Base-by-base conservation (phyloP, 1,140 invertebrate genomes). In the Drosophila arawakana region DNA sequence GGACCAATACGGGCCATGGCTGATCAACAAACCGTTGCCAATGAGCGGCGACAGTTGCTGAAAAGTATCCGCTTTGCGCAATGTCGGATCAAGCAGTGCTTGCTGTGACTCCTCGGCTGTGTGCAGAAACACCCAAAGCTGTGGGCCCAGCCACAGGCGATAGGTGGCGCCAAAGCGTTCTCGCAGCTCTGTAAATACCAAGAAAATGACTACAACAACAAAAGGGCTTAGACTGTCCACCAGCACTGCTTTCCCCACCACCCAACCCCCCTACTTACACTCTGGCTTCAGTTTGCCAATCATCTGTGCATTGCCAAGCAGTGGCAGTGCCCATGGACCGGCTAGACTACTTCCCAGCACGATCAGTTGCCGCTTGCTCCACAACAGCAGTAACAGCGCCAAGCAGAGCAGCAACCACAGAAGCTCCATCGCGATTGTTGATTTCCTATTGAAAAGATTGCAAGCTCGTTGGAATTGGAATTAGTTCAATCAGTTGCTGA, bases 121-220 rank as follows among this genome's bases (percentile, higher is more conserved):
- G 58, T 92, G 78, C 6, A 92, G 63, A 47, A 92, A 92, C 7
- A 92, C 88, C 91, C 91, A 92, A 1, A 92, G 54, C 58, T 84
- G 72, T 0, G 91, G 79, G 0, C 91, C 91, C 34, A 92, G 30
- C 88, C 88, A 91, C 3, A 92, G 73, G 41, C 91, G 84, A 57
- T 84, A 92, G 15, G 88, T 84, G 60, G 70, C 49, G 1, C 78
- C 49, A 11, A 78, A 92, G 18, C 62, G 77, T 35, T 83, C 70
- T 9, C 82, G 76, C 7, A 81, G 73, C 39, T 78, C 80, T 47
- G 80, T 81, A 41, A 92, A 73, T 1, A 74, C 72, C n/a, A 81
- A 39, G 41, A 92, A 91, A 10, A 92, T 81, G 47, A 65, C 91
- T 92, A 47, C 62, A 25, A 25, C 47, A 39, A 57, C 54, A 43